phyloP scores from a whole-genome alignment of 2,113 vertebrate species.

The Tragelaphus strepsiceros region DNA sequence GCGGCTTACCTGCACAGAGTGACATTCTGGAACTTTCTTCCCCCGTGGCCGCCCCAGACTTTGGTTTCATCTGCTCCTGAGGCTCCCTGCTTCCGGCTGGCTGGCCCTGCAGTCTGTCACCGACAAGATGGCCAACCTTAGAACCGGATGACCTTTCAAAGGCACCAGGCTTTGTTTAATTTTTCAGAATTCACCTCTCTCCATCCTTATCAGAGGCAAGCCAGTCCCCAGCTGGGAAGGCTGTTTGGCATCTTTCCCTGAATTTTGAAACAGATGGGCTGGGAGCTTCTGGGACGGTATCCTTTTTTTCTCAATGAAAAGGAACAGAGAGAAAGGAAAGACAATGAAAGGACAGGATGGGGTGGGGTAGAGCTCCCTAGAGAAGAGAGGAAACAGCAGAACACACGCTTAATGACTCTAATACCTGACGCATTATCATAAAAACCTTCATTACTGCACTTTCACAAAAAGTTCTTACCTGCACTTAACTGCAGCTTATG shows the following conservation, averaged over 20 bases:
- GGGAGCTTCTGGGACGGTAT: not conserved
- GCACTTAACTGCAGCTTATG: not conserved
- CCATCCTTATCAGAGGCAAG: slow-evolving; percentile 49
- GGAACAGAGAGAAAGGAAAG: not conserved
- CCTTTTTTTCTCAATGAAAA: not conserved
- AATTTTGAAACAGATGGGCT: slow-evolving; percentile 27
- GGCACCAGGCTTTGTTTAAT: slow-evolving; percentile 63
- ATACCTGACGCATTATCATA: not conserved
- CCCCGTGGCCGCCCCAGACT: accelerated
- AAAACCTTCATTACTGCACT: not conserved
- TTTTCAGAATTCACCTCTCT: slow-evolving; percentile 56
- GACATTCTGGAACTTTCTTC: not conserved
- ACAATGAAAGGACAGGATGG: no score
- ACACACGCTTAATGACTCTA: accelerated
- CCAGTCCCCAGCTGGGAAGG: not conserved
- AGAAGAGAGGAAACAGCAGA: not conserved
- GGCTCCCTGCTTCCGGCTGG: not conserved
- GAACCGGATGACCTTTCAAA: slow-evolving; percentile 38
- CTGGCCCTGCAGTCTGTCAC: not conserved
- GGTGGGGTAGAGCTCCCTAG: not conserved
- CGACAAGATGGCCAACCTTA: not conserved
- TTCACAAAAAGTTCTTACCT: not conserved
- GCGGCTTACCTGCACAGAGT: not conserved
- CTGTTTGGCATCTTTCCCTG: slow-evolving; percentile 44
- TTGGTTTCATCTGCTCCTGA: not conserved